These are phyloP conservation scores for Salticus scenicus DNA, from an alignment of 2,888 invertebrate genomes.

Conservation along the genomic window DNA sequence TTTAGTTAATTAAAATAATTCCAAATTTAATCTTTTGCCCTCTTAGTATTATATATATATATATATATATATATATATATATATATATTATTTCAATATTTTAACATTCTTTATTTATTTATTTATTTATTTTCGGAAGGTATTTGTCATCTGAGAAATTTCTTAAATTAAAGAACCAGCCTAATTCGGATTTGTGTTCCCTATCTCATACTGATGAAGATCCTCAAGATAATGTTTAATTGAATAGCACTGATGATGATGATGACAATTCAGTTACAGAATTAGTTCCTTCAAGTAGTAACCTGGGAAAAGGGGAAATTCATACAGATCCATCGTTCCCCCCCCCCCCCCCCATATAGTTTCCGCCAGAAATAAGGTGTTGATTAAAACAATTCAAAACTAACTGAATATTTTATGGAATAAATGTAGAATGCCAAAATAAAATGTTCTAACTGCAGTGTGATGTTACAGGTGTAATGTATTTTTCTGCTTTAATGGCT, in stretches of 20 bases:
- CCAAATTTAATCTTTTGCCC: neutral
- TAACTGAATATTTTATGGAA: neutral
- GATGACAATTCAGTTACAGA: neutral
- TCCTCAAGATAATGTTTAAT: neutral
- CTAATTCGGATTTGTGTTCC: neutral
- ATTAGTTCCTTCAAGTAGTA: neutral
- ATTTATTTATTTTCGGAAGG: neutral
- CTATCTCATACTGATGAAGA: neutral
- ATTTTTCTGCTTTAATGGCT: neutral
- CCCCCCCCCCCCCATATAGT: neutral
- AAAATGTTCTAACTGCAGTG: neutral
- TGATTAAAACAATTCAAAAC: neutral
- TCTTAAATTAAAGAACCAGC: neutral
- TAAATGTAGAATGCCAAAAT: neutral
- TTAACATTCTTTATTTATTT: too few species aligned
- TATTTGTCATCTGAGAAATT: neutral
- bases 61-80: neutral
- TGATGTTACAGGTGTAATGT: neutral
- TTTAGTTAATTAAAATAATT: neutral
- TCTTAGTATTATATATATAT: neutral
- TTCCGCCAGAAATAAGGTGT: neutral
- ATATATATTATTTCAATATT: neutral
- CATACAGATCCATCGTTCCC: neutral
- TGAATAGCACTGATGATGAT: neutral
- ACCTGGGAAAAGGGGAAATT: neutral